phyloP scores from a whole-genome alignment of 2,888 invertebrate species.

The Allolobophora icterica region DNA sequence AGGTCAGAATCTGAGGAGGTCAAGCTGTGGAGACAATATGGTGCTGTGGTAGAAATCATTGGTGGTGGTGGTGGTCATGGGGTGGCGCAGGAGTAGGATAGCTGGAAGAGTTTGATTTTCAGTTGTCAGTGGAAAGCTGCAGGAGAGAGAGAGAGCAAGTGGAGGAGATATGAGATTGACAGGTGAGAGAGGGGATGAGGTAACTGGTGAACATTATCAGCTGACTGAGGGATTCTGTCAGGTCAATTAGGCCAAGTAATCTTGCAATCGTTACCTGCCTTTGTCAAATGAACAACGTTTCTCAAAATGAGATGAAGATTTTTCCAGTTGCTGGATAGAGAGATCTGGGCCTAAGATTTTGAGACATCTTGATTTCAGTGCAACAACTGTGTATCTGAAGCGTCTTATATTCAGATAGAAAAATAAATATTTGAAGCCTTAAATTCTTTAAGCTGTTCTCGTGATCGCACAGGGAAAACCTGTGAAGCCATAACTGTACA shows the following conservation, averaged over 20 bases:
- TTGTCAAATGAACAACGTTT: neutral
- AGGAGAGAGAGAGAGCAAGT: neutral
- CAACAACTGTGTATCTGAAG: neutral
- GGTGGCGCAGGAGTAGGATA: neutral
- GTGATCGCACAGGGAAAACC: too few relatives aligned
- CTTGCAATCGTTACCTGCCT: neutral
- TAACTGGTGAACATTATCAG: too few relatives aligned
- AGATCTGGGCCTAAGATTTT: neutral
- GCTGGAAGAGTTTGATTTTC: neutral
- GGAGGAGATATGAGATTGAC: neutral
- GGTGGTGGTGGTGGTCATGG: neutral
- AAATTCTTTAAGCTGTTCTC: too few relatives aligned
- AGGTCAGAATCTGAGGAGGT: too few relatives aligned
- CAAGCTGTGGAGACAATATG: too few relatives aligned
- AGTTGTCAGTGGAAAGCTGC: neutral
- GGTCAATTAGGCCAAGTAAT: neutral
- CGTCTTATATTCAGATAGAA: neutral
- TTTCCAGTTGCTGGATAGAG: neutral
- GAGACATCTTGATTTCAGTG: neutral
- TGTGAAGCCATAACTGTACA: too few relatives aligned
- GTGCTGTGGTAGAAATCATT: too few relatives aligned
- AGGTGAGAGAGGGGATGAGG: neutral
- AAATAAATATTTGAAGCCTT: neutral
- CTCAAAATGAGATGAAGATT: neutral
- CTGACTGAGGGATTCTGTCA: neutral